Evolutionary conservation across 2,113 vertebrate species (phyloP).

Genomic region (Corapipo altera): DNA sequence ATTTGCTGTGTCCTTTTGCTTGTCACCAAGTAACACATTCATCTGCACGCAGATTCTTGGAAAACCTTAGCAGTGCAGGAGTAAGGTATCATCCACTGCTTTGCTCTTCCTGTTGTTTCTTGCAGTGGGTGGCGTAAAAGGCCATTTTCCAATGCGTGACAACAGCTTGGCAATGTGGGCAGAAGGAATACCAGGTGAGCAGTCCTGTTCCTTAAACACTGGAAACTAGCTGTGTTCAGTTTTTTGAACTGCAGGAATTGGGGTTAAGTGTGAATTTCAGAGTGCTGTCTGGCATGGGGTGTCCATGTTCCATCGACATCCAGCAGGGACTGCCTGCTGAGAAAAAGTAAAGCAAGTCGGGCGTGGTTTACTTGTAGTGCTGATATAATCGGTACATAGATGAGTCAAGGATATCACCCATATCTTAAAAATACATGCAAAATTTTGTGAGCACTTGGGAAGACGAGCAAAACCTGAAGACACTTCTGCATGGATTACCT

Average conservation of each 20-base stretch:
- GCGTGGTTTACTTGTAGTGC: background rate
- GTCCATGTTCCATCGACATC: background rate
- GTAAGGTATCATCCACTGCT: fast-evolving
- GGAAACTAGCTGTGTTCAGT: background rate
- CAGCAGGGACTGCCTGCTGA: background rate
- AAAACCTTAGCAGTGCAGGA: background rate
- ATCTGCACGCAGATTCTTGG: background rate
- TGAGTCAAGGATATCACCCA: background rate
- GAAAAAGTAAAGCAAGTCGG: background rate
- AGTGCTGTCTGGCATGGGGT: background rate
- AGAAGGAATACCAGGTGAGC: background rate
- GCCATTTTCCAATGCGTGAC: background rate
- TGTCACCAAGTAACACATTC: background rate
- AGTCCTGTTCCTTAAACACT: background rate
- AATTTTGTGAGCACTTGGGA: background rate
- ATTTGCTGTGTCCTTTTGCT: background rate
- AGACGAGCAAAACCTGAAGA: background rate
- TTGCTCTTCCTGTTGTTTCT: background rate
- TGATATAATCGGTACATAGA: background rate
- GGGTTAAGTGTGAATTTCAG: background rate
- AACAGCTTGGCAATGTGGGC: background rate
- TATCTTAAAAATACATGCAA: background rate
- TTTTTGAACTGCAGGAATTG: background rate
- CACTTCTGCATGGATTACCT: background rate
- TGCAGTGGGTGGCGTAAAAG: background rate